Evolutionary conservation across 2,113 vertebrate genomes (phyloP).

Genomic region (Fregata magnificens): DNA sequence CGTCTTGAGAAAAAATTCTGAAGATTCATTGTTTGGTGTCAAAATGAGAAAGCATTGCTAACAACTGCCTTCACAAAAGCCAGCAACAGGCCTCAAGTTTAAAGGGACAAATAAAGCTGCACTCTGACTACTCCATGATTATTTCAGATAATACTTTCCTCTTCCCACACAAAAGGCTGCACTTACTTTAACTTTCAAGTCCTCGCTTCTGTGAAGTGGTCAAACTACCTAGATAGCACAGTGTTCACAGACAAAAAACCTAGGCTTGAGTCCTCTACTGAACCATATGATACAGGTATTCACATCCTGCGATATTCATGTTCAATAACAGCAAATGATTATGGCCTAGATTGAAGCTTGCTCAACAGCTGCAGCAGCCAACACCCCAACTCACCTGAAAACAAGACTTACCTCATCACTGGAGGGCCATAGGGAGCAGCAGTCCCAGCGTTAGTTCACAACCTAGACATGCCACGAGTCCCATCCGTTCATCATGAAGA

Average conservation of each 20-base stretch:
- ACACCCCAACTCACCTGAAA: neutral
- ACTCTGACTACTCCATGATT: neutral
- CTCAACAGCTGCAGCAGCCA: neutral
- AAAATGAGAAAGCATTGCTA: neutral
- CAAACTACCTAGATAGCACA: too few species aligned
- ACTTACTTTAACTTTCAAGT: neutral
- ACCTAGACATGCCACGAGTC: rapidly evolving
- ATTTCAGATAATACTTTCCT: neutral
- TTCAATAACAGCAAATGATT: neutral
- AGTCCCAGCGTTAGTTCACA: neutral
- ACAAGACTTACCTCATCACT: neutral
- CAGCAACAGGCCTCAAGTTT: neutral
- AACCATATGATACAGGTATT: neutral
- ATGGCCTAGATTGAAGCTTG: neutral
- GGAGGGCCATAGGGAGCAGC: neutral
- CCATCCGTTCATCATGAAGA: rapidly evolving
- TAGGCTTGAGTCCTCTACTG: neutral
- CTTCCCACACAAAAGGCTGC: neutral
- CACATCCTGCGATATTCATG: neutral
- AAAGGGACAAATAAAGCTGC: neutral
- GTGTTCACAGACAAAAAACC: neutral
- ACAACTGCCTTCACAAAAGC: neutral
- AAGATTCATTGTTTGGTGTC: neutral
- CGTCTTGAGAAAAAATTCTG: neutral
- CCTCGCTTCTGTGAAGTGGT: neutral